Base-by-base conservation (phyloP, 2,113 vertebrate genomes). In the Xenopus tropicalis region DNA sequence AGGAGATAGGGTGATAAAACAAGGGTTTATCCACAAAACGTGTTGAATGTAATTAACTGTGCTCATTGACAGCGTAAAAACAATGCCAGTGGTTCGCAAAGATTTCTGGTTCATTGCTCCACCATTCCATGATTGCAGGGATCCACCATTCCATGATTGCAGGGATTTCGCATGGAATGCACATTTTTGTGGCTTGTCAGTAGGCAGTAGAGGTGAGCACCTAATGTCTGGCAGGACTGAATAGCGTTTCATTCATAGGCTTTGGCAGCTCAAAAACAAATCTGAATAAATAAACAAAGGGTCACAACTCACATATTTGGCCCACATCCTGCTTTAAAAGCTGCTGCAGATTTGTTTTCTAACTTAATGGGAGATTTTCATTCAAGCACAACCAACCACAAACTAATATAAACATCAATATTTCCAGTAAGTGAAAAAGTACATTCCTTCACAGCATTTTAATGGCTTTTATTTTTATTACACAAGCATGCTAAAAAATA, bases 241-340 rank as follows among this genome's bases (percentile, higher is more conserved):
- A 62, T 71, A 63, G 61, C 24, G 0, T 37, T 72, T 64, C 70
- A 72, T 72, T 72, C 43, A 63, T 37, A 4, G 11, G n/a, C 19
- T 54, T 71, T 63, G 57, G 13, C 19, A 16, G 21, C 23, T 71
- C 19, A 29, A 46, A 70, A 48, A 58, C 54, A 61, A 21, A 19
- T 52, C 9, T 23, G 37, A 70, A 61, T 61, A 61, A 42, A 61
- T 70, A 44, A 20, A 61, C 59, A 70, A 22, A n/a, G 10, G 17
- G 16, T 13, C 21, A 23, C 20, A 19, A 61, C 57, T 24, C 1
- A 22, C 43, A 48, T 64, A 52, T 54, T 63, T 63, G 70, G 46
- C 44, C 51, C 0, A 14, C 14, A 24, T 20, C 7, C 69, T 48
- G 3, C 13, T n/a, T 48, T 29, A 12, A 46, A 24, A 22, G 14